A percentile compares a stretch with the other conserved stretches of the same genome.
Conservation (phyloP, 2,888 invertebrate genomes). For the Clusia tigrina region DNA sequence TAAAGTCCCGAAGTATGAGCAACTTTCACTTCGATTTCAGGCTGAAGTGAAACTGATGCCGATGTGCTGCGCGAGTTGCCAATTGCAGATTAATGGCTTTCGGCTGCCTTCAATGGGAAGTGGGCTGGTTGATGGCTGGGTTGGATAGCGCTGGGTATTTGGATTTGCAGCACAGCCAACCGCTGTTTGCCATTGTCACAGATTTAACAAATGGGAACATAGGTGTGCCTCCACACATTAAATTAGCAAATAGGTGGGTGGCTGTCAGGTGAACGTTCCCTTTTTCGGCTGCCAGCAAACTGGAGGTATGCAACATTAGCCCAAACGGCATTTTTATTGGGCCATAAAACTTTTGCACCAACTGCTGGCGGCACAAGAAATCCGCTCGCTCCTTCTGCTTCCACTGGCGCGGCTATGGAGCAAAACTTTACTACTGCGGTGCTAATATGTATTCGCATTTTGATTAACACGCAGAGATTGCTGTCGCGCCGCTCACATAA, state of each 20-base stretch:
- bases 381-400: background rate
- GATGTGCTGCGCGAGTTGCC: constrained; percentile 47
- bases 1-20: too few relatives aligned
- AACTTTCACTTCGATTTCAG: too few relatives aligned
- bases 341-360: constrained; percentile 58
- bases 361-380: constrained; percentile 1
- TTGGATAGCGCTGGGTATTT: background rate
- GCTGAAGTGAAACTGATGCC: constrained; percentile 4
- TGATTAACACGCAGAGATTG: constrained; percentile 57
- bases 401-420: too few relatives aligned
- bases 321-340: constrained; percentile 64
- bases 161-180: too few relatives aligned
- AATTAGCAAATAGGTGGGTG: constrained; percentile 28
- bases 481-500: constrained; percentile 44
- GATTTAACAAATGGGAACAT: too few relatives aligned
- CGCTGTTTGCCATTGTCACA: too few relatives aligned
- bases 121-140: too few relatives aligned
- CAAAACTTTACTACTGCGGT: constrained; percentile 22
- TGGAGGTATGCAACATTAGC: constrained; percentile 49
- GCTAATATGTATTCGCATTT: constrained; percentile 57
- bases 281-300: constrained; percentile 23
- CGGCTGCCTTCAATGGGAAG: constrained; percentile 26
- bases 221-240: background rate
- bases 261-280: constrained; percentile 53
- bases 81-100: constrained; percentile 63